phyloP scores from a whole-genome alignment of 2,888 invertebrate genomes.

The Cryptus viduatorius region DNA sequence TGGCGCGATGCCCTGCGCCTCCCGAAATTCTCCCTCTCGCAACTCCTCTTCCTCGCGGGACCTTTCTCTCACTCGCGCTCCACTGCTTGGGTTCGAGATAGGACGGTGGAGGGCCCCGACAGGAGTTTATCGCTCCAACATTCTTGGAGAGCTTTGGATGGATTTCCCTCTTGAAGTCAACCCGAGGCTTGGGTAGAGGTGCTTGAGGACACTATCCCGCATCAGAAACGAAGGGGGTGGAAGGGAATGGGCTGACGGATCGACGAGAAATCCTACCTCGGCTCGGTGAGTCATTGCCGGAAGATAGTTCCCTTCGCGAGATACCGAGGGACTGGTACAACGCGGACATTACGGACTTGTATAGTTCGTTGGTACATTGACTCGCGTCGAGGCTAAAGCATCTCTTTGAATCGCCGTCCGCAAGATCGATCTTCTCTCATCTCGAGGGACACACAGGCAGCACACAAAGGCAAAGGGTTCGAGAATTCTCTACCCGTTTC shows the following conservation, averaged over 20 bases:
- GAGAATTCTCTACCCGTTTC: conserved; percentile 38
- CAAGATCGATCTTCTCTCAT: conserved; percentile 22
- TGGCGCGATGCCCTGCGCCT: conserved; percentile 84
- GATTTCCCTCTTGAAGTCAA: conserved; percentile 80
- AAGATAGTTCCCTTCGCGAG: conserved; percentile 35
- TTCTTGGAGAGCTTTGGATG: conserved; percentile 84
- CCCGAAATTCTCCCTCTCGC: conserved; percentile 73
- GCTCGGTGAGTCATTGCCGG: conserved; percentile 36
- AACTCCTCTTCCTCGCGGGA: conserved; percentile 49
- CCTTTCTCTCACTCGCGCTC: conserved; percentile 63
- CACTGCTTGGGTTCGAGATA: conserved; percentile 80
- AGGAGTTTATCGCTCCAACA: conserved; percentile 84
- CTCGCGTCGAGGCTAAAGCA: background rate
- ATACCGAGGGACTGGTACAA: conserved; percentile 8
- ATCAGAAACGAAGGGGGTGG: conserved; percentile 8
- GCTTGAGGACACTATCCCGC: conserved; percentile 59
- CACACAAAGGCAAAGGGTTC: conserved; percentile 10
- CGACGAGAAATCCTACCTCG: conserved; percentile 51
- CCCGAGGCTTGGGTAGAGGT: conserved; percentile 57
- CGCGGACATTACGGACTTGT: conserved; percentile 20
- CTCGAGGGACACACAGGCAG: conserved; percentile 1
- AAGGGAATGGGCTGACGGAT: conserved; percentile 40
- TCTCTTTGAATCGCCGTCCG: conserved; percentile 19
- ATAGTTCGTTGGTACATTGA: conserved; percentile 10
- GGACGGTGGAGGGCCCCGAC: conserved; percentile 79